Evolutionary conservation across 2,113 vertebrate genomes (phyloP).

Genomic region (Salvator merianae): DNA sequence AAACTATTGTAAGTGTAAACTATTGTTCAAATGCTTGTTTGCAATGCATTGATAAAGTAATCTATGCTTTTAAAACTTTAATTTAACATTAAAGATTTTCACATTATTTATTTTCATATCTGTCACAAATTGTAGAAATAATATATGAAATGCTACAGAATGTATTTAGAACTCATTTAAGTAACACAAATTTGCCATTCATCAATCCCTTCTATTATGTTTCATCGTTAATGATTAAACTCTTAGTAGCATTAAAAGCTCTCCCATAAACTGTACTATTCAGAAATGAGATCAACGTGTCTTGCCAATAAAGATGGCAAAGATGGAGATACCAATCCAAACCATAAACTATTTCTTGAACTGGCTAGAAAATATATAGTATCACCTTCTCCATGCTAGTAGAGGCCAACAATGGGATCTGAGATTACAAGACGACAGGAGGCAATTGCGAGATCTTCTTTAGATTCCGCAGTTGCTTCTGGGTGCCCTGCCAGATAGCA

Average conservation of each 20-base stretch:
- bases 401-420: neutral
- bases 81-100: constrained; percentile 22
- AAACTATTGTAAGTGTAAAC: constrained; percentile 31
- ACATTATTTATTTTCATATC: constrained; percentile 40
- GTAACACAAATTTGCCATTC: constrained; percentile 24
- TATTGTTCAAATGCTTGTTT: constrained; percentile 30
- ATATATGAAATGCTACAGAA: constrained; percentile 34
- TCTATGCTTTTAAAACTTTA: constrained; percentile 37
- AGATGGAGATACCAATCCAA: neutral
- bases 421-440: neutral
- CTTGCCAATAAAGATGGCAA: neutral
- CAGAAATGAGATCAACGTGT: neutral
- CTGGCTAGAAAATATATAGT: neutral
- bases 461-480: too few relatives aligned
- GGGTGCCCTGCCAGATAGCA: too few relatives aligned
- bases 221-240: neutral
- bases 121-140: constrained; percentile 37
- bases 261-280: neutral
- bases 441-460: too few relatives aligned
- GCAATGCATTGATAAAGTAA: constrained; percentile 31
- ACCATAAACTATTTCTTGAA: neutral
- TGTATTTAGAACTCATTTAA: constrained; percentile 26
- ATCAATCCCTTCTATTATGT: neutral
- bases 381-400: neutral
- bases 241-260: neutral